Percentiles rank a stretch among this genome's conserved stretches.
These are phyloP conservation scores for Acrossocheilus fasciatus DNA, from an alignment of 2,797 vertebrate genomes.

Conservation along the genomic window DNA sequence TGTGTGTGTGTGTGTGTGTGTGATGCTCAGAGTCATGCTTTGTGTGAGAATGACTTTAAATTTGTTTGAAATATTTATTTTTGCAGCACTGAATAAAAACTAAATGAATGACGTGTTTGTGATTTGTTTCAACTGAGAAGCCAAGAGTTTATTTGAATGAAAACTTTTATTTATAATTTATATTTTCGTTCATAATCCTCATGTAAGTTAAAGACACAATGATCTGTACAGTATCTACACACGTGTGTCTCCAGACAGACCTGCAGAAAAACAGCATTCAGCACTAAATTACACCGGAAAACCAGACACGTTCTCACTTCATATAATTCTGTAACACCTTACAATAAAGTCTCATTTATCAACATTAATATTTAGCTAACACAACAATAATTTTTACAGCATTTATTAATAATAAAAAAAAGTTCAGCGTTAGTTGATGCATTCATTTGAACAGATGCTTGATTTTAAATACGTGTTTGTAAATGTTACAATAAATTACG, in stretches of 20 bases:
- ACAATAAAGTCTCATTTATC: neutral
- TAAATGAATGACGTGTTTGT: neutral
- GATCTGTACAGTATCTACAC: constrained; percentile 62
- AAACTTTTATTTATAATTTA: constrained; percentile 34
- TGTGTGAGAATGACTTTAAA: neutral
- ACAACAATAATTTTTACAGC: neutral
- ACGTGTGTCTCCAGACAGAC: constrained; percentile 35
- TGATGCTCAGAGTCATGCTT: neutral
- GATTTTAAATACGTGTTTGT: neutral
- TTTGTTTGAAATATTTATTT: constrained; percentile 22
- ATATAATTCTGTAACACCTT: neutral
- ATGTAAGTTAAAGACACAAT: constrained; percentile 35
- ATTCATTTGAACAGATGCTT: neutral
- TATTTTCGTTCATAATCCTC: constrained; percentile 9
- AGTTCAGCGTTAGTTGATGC: neutral
- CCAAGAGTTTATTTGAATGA: constrained; percentile 79
- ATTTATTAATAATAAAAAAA: neutral
- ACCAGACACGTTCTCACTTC: neutral
- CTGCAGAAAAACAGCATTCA: constrained; percentile 26
- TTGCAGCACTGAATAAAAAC: constrained; percentile 9
- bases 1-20: neutral
- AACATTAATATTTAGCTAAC: neutral
- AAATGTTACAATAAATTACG: neutral
- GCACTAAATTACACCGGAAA: neutral
- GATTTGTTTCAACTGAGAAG: neutral